Evolutionary conservation across 2,113 vertebrate species (phyloP), one percentile per base, ranked within the genome.

Genomic region (Phrynocephalus versicolor): DNA sequence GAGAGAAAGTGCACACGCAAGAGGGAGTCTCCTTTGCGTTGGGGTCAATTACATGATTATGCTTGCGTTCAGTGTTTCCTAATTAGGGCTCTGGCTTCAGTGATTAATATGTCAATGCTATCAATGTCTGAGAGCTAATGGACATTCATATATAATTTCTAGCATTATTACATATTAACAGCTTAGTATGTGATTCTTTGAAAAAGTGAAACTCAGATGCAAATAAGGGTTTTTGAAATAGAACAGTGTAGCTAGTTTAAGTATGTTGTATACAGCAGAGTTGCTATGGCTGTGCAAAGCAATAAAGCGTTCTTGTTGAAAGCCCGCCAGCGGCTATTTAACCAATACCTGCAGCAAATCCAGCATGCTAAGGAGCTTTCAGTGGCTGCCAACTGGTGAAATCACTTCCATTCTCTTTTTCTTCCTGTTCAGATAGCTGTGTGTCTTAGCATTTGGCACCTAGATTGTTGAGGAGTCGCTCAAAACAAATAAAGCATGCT

Each of bases 321-420:
- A 92, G 89, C 85, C 89, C 23, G 90, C 92, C 90, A 92, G 60
- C 65, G 69, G 60, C 84, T 91, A 39, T 75, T 91, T 91, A 91
- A 91, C 92, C 90, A 92, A 89, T 93, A 95, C 92, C 92, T 94
- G 93, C 82, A 93, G 88, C 91, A 92, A 88, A 90, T 90, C 75
- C 92, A 88, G 91, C 89, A 82, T 92, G 58, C 87, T 91, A 83
- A 91, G 91, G 79, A 82, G 45, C 2, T 88, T 73, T 88, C 18
- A 18, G 71, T 91, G 91, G 88, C 93, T 92, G 91, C 92, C 93
- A 94, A 83, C 64, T 90, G 87, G 82, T 88, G 90, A 91, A 93
- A 92, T 83, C 1, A 89, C 89, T 94, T 92, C 89, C 87, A 92
- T 39, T 33, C 25, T 45, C 88, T 62, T 89, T 92, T 71, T 84